phyloP scores from a whole-genome alignment of 2,797 vertebrate species.

The Lophius americanus region DNA sequence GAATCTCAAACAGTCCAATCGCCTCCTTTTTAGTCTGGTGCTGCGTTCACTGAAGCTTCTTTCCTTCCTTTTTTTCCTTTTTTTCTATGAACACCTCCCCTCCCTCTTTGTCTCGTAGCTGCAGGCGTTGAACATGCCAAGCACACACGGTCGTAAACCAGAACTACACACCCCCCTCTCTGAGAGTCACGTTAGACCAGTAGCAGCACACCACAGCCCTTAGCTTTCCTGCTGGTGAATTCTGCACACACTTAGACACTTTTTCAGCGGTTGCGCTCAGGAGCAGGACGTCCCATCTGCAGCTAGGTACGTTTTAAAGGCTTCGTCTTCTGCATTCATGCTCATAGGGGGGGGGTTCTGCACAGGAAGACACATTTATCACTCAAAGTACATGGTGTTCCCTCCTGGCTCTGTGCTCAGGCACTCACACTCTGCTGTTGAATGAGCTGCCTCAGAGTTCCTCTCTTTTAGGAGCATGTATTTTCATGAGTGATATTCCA shows the following conservation, averaged over 20 bases:
- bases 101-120: conserved; percentile 4
- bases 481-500: not conserved
- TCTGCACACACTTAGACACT: conserved; percentile 14
- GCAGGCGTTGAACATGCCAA: conserved; percentile 13
- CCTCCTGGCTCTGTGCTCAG: conserved; percentile 5
- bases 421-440: conserved; percentile 13
- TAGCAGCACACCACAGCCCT: conserved; percentile 20
- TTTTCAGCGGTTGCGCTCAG: conserved; percentile 20
- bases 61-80: not conserved
- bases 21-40: conserved; percentile 24
- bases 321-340: conserved; percentile 4
- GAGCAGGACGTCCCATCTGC: conserved; percentile 52
- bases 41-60: conserved; percentile 8
- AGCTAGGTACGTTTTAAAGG: conserved; percentile 48
- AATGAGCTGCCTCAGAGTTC: not conserved
- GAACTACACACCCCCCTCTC: conserved; percentile 53
- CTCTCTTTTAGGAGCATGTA: not conserved
- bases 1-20: conserved; percentile 18
- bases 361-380: conserved; percentile 4
- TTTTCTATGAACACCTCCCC: not conserved
- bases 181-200: conserved; percentile 21
- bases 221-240: conserved; percentile 20
- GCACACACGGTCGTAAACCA: conserved; percentile 17
- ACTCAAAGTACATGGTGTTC: conserved; percentile 58
- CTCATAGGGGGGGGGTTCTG: conserved; percentile 7